A percentile compares a stretch with the other conserved stretches of the same genome.
Conservation (phyloP, 2,888 invertebrate species). For the Spialia ferax region DNA sequence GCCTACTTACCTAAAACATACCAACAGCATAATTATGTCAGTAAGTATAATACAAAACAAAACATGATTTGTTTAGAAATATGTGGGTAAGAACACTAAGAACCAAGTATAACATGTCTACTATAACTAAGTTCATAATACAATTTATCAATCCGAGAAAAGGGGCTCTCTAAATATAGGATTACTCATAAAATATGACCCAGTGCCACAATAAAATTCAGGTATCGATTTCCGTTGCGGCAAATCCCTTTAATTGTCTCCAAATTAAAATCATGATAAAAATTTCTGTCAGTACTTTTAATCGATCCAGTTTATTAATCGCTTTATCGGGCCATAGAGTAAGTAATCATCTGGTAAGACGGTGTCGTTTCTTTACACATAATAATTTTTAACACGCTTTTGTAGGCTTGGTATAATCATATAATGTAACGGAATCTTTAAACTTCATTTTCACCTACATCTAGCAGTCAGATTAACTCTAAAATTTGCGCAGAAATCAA, state of each 20-base stretch:
- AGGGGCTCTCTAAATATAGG: slow-evolving; percentile 18
- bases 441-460: too few species aligned
- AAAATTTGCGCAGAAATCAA: too few species aligned
- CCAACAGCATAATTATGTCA: too few species aligned
- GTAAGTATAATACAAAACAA: too few species aligned
- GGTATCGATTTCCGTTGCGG: slow-evolving; percentile 57
- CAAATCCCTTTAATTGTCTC: slow-evolving; percentile 65
- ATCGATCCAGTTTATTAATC: slow-evolving; percentile 41
- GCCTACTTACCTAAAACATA: too few species aligned
- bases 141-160: slow-evolving; percentile 27
- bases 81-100: too few species aligned
- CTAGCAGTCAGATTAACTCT: too few species aligned
- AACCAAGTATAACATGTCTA: slow-evolving; percentile 5
- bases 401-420: too few species aligned
- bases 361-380: not conserved
- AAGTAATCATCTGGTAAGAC: not conserved
- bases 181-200: slow-evolving; percentile 65
- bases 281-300: slow-evolving; percentile 38
- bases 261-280: slow-evolving; percentile 37
- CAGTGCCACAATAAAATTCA: slow-evolving; percentile 59
- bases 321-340: slow-evolving; percentile 33
- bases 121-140: slow-evolving; percentile 15
- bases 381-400: too few species aligned
- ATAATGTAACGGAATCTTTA: too few species aligned
- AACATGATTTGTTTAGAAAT: too few species aligned